These are phyloP conservation scores for Fistularia commersonii DNA, from an alignment of 2,797 vertebrate species.

Conservation along the genomic window DNA sequence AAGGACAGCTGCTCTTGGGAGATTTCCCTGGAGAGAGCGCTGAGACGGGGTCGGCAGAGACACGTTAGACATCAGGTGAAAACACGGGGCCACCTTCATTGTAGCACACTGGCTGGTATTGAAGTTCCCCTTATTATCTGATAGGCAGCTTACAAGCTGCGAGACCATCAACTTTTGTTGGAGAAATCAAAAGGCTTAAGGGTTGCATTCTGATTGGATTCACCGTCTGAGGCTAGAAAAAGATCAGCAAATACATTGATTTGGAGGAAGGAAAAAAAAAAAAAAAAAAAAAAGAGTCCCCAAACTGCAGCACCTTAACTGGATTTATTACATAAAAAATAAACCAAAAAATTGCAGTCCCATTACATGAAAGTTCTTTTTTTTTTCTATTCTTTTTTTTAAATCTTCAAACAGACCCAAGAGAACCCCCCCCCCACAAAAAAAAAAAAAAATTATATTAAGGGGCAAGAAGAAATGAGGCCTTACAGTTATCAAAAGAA, in stretches of 20 bases:
- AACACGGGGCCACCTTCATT: slow-evolving; percentile 54
- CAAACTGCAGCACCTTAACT: neutral
- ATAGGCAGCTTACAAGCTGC: slow-evolving; percentile 73
- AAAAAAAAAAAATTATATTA: too few relatives aligned
- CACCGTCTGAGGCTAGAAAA: slow-evolving; percentile 51
- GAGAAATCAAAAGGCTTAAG: slow-evolving; percentile 66
- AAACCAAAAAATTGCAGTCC: slow-evolving; percentile 10
- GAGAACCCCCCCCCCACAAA: too few relatives aligned
- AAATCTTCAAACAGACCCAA: slow-evolving; percentile 30
- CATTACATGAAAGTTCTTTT: neutral
- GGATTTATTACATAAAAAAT: slow-evolving; percentile 43
- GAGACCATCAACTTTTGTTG: slow-evolving; percentile 66
- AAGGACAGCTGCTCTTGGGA: slow-evolving; percentile 75
- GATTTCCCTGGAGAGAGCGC: slow-evolving; percentile 80
- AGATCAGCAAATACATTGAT: slow-evolving; percentile 69
- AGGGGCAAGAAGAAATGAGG: slow-evolving; percentile 9
- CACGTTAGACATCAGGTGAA: slow-evolving; percentile 66
- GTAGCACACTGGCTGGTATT: slow-evolving; percentile 52
- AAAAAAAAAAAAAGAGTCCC: slow-evolving; percentile 39
- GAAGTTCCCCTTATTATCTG: slow-evolving; percentile 72
- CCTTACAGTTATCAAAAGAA: slow-evolving; percentile 19
- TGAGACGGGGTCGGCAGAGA: slow-evolving; percentile 51
- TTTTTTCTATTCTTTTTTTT: slow-evolving; percentile 24
- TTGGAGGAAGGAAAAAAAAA: slow-evolving; percentile 18
- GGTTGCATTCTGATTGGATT: slow-evolving; percentile 68